Evolutionary conservation across 2,888 invertebrate genomes (phyloP), one percentile per base, ranked within the genome.

Genomic region (Congeria kusceri): DNA sequence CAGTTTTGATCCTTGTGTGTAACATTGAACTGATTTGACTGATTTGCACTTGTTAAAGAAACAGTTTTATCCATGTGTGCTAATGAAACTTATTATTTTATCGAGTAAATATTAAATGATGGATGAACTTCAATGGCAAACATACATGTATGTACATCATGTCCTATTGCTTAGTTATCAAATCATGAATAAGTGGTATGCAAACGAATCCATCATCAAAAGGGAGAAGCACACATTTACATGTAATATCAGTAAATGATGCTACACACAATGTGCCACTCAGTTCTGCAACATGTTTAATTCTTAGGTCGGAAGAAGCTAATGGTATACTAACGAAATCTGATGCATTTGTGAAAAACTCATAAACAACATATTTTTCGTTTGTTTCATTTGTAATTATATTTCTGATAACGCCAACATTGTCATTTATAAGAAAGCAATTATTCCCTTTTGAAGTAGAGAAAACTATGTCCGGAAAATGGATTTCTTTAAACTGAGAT

Each of bases 371-470:
- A 25, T 25, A 25, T 25, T 25, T 53, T 53, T 53, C 13, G 7
- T 20, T 20, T 23, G 20, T 25, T 23, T 53, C 53, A 5, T 53
- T 53, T 4, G 53, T 53, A 25, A 53, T 7, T 7, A 53, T 53
- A 53, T 53, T 53, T 53, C 53, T 53, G 11, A 53, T 25, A 53
- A 53, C 11, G 20, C 20, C 53, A 53, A 53, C 53, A 53, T 53
- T 25, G 25, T 53, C 53, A 53, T 53, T 53, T 7, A 53, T 53
- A 53, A 53, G 53, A 4, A 53, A 7, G 13, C 53, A 53, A 25
- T 53, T 53, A 53, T 53, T 25, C 53, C 53, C 53, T 13, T 53
- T 53, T 7, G 13, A 53, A 23, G 13, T 53, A 53, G 53, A 53
- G 7, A 53, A 23, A 25, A 23, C 20, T 23, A 53, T 53, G 5